Evolutionary conservation across 2,888 invertebrate species (phyloP), one percentile per base, ranked within the genome.

Genomic region (Penaeus monodon): DNA sequence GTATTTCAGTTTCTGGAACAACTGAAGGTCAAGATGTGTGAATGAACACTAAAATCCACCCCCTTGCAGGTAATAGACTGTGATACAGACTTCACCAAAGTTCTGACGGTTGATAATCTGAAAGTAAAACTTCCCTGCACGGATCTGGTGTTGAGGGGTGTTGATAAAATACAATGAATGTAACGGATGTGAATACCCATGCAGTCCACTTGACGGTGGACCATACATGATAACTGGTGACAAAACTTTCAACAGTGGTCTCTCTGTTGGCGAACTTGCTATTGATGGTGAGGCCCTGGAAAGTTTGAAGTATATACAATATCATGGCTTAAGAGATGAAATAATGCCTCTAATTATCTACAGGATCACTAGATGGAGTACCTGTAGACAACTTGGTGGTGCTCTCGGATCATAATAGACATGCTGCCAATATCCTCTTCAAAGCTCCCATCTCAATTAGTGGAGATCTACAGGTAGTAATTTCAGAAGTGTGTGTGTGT

Each of bases 231-330:
- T 85, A 17, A 74, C 63, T 14, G 85, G 80, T 22, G 29, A 29
- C 64, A 85, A 80, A n/a, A 85, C 74, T 65, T 85, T 85, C 65
- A 66, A 63, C n/a, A 38, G 22, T 44, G 68, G 70, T 17, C 57
- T 85, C 29, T 17, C 17, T 12, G 64, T 68, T n/a, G 24, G 65
- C 12, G 14, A 85, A 27, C 63, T 85, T 29, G 22, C 29, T 44
- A 64, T 85, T 24, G 49, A 64, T 38, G 57, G 85, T 85, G 44
- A 80, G 85, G 8, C 44, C 0, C 1, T 57, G 3, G n/a, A 57
- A 17, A 14, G 17, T 49, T 14, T 38, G 33, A 1, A 38, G 6
- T n/a, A 0, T 38, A 38, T 38, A 38, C 3, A 38, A 2, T 38
- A 3, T 3, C 33, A 38, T 38, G 6, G 1, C 6, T 2, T 38